Conservation (phyloP, 2,888 invertebrate species). For the Apotomis betuletana region DNA sequence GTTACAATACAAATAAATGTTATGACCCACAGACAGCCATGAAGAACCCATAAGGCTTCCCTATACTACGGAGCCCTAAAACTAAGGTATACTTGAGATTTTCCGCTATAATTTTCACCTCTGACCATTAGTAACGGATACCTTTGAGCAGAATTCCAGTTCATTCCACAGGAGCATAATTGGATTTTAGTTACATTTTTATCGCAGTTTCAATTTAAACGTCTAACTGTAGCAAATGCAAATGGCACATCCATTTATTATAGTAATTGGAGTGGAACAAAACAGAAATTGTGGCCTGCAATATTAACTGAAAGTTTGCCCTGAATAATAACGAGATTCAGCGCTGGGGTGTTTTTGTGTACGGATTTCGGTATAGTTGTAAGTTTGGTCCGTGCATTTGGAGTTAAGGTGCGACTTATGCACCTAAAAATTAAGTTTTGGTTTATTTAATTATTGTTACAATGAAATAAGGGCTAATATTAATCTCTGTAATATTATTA, state of each 20-base stretch:
- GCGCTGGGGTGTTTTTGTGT: conserved; percentile 3
- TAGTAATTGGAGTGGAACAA: conserved; percentile 55
- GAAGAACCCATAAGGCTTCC: no score
- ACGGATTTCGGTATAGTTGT: background rate
- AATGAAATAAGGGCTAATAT: background rate
- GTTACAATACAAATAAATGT: no score
- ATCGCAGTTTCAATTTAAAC: conserved; percentile 12
- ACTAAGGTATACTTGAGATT: no score
- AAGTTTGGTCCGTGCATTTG: background rate
- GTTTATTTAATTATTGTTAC: background rate
- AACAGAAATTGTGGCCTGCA: conserved; percentile 50
- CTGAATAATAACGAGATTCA: conserved; percentile 45
- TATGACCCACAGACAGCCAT: no score
- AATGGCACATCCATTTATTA: conserved; percentile 52
- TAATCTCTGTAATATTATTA: no score
- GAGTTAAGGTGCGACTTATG: background rate
- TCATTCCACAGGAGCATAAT: conserved; percentile 17
- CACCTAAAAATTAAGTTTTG: background rate
- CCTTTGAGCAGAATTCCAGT: background rate
- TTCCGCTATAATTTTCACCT: background rate
- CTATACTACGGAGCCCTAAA: no score
- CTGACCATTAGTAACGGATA: background rate
- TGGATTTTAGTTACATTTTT: conserved; percentile 25
- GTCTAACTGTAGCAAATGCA: conserved; percentile 44
- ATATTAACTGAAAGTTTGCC: conserved; percentile 48